A percentile compares a stretch with the other conserved stretches of the same genome.
Conservation (phyloP, 2,797 vertebrate species). For the Phrynocephalus forsythii region DNA sequence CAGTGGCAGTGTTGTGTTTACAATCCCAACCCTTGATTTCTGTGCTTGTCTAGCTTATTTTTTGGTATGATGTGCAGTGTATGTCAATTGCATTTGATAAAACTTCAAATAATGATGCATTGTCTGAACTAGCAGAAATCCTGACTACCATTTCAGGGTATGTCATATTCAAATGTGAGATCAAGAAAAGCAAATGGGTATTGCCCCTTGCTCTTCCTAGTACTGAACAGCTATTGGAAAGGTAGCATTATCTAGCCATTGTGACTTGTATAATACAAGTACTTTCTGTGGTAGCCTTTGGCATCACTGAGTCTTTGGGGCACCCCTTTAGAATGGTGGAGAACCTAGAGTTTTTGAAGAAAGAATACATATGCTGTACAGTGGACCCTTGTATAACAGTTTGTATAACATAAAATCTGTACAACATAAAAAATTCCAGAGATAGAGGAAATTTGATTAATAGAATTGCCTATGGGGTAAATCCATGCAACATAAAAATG, state of each 20-base stretch:
- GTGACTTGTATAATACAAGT: neutral
- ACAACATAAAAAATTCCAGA: no score
- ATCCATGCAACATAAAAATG: no score
- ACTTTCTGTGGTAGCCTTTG: constrained; percentile 10
- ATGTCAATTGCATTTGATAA: neutral
- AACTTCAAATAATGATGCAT: no score
- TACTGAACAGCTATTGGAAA: neutral
- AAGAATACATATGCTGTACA: neutral
- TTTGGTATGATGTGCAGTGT: neutral
- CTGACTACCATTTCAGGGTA: neutral
- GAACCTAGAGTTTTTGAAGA: neutral
- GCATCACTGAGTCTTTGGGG: neutral
- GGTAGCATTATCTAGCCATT: neutral
- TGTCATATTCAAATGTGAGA: neutral
- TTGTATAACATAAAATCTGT: no score
- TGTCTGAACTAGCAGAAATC: neutral
- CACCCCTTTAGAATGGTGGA: neutral
- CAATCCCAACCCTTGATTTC: neutral
- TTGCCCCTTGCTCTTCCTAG: neutral
- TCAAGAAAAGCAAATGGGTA: neutral
- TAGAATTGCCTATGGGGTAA: no score
- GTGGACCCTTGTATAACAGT: no score
- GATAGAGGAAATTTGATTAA: no score
- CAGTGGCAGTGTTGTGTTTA: neutral
- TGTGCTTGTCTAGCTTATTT: neutral